These are phyloP conservation scores for Crocuta crocuta DNA, from an alignment of 2,113 vertebrate genomes.

Conservation along the genomic window DNA sequence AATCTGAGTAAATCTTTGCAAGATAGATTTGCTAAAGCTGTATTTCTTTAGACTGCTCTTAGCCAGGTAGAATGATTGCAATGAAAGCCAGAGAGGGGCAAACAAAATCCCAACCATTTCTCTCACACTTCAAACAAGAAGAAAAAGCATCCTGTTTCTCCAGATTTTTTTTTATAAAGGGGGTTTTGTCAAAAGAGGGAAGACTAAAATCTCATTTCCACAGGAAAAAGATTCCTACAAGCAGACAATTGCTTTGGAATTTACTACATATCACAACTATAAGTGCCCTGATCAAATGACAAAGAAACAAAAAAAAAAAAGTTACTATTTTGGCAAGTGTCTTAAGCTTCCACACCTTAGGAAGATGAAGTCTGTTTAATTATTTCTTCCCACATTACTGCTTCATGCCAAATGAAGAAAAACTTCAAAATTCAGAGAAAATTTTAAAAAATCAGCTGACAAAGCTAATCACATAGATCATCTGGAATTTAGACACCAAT, in stretches of 20 bases:
- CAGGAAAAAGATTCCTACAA: not conserved
- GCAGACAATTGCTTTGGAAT: not conserved
- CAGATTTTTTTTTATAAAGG: not conserved
- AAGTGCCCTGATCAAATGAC: fast-evolving
- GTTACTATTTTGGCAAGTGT: not conserved
- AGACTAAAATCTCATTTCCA: not conserved
- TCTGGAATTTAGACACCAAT: not conserved
- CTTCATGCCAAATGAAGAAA: not conserved
- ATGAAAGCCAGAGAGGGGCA: not conserved
- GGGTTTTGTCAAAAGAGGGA: not conserved
- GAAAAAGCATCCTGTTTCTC: not conserved
- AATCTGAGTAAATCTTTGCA: not conserved
- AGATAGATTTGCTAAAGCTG: not conserved
- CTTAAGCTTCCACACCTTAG: not conserved
- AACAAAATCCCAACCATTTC: not conserved
- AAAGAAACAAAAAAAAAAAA: not conserved
- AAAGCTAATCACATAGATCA: not conserved
- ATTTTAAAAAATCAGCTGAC: not conserved
- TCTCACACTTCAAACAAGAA: not conserved
- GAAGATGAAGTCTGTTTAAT: not conserved
- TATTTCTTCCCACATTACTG: not conserved
- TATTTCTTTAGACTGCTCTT: not conserved
- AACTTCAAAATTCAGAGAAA: not conserved
- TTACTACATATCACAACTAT: fast-evolving
- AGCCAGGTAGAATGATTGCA: not conserved